Conservation (phyloP, 2,888 invertebrate species). For the Drosophila tanythrix region DNA sequence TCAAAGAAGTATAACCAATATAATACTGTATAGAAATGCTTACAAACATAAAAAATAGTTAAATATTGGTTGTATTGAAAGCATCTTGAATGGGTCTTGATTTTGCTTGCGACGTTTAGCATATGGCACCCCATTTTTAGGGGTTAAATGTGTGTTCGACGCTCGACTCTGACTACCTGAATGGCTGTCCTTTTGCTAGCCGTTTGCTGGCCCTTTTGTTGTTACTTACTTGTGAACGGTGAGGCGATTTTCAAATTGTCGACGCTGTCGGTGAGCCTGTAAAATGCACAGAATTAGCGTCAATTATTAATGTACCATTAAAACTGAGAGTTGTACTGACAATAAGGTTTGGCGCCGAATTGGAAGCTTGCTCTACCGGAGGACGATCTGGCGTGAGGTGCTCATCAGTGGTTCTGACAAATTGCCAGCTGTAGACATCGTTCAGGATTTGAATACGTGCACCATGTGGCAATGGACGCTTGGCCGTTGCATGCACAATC, state of each 20-base stretch:
- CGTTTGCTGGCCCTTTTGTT: neutral
- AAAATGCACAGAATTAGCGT: slow-evolving; percentile 13
- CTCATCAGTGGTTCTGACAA: slow-evolving; percentile 46
- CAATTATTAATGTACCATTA: slow-evolving; percentile 19
- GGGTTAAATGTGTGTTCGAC: slow-evolving; percentile 39
- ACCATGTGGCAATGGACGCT: slow-evolving; percentile 78
- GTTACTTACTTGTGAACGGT: slow-evolving; percentile 83
- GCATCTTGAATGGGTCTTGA: slow-evolving; percentile 5
- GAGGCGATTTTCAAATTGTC: slow-evolving; percentile 67
- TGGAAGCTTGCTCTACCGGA: slow-evolving; percentile 70
- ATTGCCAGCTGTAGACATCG: slow-evolving; percentile 80
- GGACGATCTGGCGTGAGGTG: slow-evolving; percentile 58
- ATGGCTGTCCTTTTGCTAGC: neutral
- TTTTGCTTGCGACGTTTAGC: slow-evolving; percentile 9
- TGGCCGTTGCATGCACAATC: slow-evolving; percentile 50
- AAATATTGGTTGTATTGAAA: neutral
- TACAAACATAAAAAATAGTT: neutral
- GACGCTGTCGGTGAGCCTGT: slow-evolving; percentile 56
- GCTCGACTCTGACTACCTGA: slow-evolving; percentile 48
- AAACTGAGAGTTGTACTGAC: slow-evolving; percentile 51
- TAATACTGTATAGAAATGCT: neutral
- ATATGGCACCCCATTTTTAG: slow-evolving; percentile 32
- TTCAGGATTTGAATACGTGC: slow-evolving; percentile 79
- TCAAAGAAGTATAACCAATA: neutral
- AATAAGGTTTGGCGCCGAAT: slow-evolving; percentile 79